Evolutionary conservation across 2,888 invertebrate species (phyloP), one percentile per base, ranked within the genome.

Genomic region (Lepetodrilus schrolli): DNA sequence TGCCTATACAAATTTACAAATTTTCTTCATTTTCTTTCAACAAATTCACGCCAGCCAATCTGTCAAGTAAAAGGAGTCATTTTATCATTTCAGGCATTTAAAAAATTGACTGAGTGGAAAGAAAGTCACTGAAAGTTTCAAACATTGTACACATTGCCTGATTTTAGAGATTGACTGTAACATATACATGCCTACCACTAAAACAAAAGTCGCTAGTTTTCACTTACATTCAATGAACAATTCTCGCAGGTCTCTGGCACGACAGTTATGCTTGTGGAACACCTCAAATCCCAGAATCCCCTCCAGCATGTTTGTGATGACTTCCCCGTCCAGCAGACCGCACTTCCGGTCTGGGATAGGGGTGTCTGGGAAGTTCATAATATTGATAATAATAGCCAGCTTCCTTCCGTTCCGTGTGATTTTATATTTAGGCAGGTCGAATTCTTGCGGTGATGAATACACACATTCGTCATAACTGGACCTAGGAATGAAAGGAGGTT

Each of bases 351-450:
- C 5, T 13, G 58, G 58, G 13, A 30, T 34, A 1, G 17, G 7
- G 30, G 13, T 34, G 13, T 17, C 13, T 0, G 23, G 17, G 30
- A 58, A 58, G n/a, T 58, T 34, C n/a, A 17, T 34, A 34, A 58
- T 58, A 34, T 58, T 58, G 58, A 58, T 34, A n/a, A 58, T n/a
- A 17, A 58, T n/a, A 3, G 58, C 58, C 13, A 58, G 13, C n/a
- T 58, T 58, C 21, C 58, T 58, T 34, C 21, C 58, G 58, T 58
- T 58, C n/a, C 58, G 8, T 0, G 26, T 21, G 17, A 58, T 5
- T 26, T 58, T 34, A 34, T 58, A 58, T 34, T 17, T 34, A 2
- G 17, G 10, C 4, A 58, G 58, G 17, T 58, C 58, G 34, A 7
- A n/a, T 1, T 34, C 58, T 17, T 30, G 2, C 26, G 10, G 17